phyloP scores from a whole-genome alignment of 2,888 invertebrate species.

The Temnothorax rugatulus region DNA sequence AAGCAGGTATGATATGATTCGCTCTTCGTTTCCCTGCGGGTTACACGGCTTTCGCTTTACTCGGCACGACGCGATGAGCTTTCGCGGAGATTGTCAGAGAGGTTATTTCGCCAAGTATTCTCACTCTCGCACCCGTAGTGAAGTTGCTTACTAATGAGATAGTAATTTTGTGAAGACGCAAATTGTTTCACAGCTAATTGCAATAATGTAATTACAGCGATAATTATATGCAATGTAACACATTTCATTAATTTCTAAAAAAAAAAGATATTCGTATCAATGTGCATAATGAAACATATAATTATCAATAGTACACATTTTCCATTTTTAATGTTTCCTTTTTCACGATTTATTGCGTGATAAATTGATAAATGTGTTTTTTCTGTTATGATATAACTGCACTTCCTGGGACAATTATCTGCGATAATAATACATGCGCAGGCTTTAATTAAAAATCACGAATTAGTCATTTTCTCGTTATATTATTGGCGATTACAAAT shows the following conservation, averaged over 20 bases:
- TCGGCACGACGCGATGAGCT: not conserved
- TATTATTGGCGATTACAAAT: not conserved
- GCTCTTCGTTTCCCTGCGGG: conserved; percentile 14
- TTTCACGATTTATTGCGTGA: not conserved
- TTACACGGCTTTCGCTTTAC: conserved; percentile 11
- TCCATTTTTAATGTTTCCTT: not conserved
- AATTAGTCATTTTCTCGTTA: not conserved
- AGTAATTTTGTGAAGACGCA: not conserved
- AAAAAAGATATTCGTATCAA: not conserved
- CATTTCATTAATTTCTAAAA: conserved; percentile 1
- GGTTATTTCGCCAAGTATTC: conserved; percentile 27
- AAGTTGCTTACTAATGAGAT: not conserved
- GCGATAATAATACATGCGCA: not conserved
- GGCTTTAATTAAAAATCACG: conserved; percentile 1
- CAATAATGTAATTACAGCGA: not conserved
- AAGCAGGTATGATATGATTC: conserved; percentile 35
- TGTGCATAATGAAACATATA: not conserved
- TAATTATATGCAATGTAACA: not conserved
- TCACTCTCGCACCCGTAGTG: not conserved
- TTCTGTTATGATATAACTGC: not conserved
- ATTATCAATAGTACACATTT: not conserved
- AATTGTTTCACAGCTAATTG: not conserved
- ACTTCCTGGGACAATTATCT: not conserved
- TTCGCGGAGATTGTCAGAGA: not conserved
- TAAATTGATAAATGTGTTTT: not conserved